These are phyloP conservation scores for Heliconius himera DNA, from an alignment of 1,140 invertebrate genomes.

Conservation along the genomic window DNA sequence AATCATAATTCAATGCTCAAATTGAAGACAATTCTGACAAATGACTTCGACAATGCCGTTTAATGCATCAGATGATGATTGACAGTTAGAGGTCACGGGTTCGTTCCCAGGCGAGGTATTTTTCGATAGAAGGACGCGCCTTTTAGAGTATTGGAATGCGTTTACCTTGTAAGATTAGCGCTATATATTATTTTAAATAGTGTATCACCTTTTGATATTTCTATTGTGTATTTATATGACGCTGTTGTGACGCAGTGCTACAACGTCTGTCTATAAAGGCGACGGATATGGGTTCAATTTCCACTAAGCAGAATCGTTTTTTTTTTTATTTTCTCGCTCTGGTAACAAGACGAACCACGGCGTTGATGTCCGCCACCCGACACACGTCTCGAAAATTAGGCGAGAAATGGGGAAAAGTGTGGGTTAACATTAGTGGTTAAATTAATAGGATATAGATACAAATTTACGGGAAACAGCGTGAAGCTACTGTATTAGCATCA, in stretches of 20 bases:
- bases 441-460: neutral
- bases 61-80: slow-evolving; percentile 31
- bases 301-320: neutral
- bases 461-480: neutral
- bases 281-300: neutral
- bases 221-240: neutral
- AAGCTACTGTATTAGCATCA: neutral
- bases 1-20: slow-evolving; percentile 11
- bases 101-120: slow-evolving; percentile 37
- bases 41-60: slow-evolving; percentile 27
- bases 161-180: neutral
- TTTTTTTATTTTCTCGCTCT: neutral
- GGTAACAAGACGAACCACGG: neutral
- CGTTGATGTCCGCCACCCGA: neutral
- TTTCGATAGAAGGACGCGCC: slow-evolving; percentile 29
- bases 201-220: slow-evolving; percentile 6
- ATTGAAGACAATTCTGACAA: slow-evolving; percentile 21
- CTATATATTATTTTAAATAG: neutral
- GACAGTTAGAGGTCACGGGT: slow-evolving; percentile 40
- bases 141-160: slow-evolving; percentile 25
- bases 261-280: neutral
- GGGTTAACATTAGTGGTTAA: neutral
- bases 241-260: neutral
- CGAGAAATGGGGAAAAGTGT: neutral
- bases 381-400: neutral